A percentile compares a stretch with the other conserved stretches of the same genome.
phyloP scores from a whole-genome alignment of 2,113 vertebrate species.

The Ctenodactylus gundi region DNA sequence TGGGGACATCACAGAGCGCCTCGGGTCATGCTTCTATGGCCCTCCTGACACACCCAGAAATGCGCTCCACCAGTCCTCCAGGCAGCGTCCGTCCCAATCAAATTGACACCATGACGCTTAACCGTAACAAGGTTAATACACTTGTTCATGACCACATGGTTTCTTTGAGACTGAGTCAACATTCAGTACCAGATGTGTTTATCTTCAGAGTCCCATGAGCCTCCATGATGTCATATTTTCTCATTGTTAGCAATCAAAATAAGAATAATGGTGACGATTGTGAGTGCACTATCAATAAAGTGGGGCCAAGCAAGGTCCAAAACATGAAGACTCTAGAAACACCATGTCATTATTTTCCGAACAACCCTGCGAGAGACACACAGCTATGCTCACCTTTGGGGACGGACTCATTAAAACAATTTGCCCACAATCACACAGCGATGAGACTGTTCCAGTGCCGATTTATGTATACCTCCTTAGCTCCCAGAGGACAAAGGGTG shows the following conservation, averaged over 20 bases:
- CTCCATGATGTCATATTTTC: neutral
- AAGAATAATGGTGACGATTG: neutral
- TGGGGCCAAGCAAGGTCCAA: neutral
- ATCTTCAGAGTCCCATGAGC: neutral
- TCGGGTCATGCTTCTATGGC: too few species aligned
- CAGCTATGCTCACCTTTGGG: neutral
- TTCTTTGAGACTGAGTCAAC: neutral
- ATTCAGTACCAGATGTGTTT: neutral
- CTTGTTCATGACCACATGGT: neutral
- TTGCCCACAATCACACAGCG: neutral
- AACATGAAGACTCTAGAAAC: neutral
- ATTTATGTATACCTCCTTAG: neutral
- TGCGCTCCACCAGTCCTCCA: too few species aligned
- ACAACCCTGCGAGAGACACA: neutral
- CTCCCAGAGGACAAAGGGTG: neutral
- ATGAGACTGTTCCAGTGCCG: neutral
- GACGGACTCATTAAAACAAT: neutral
- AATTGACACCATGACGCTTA: too few species aligned
- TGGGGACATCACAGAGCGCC: too few species aligned
- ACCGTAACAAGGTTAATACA: too few species aligned
- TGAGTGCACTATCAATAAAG: neutral
- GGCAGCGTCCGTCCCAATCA: too few species aligned
- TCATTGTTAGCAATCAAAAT: neutral
- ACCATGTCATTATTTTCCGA: neutral
- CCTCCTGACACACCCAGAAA: too few species aligned